Percentiles rank a stretch among this genome's conserved stretches.
These are phyloP conservation scores for Prochilodus magdalenae DNA, from an alignment of 2,113 vertebrate species.

Conservation along the genomic window DNA sequence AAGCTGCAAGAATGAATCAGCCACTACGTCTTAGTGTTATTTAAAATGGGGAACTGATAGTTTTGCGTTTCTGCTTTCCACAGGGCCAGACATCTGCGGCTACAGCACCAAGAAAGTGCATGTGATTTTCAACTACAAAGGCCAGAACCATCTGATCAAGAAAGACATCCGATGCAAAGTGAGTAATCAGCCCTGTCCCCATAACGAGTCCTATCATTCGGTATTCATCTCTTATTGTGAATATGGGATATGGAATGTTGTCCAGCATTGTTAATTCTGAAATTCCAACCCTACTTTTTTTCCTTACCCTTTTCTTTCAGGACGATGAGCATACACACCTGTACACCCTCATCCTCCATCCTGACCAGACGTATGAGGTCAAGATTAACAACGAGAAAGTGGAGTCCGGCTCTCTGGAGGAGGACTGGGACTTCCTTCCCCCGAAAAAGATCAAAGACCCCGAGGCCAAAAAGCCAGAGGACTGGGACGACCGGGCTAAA, in stretches of 20 bases:
- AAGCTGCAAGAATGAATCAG: too few relatives aligned
- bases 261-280: too few relatives aligned
- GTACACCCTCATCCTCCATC: slow-evolving; percentile 84
- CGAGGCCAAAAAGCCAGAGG: slow-evolving; percentile 73
- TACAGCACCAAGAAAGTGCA: slow-evolving; percentile 91
- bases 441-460: slow-evolving; percentile 79
- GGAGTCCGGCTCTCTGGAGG: slow-evolving; percentile 81
- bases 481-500: slow-evolving; percentile 76
- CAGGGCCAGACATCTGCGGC: slow-evolving; percentile 90
- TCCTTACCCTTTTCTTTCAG: slow-evolving; percentile 60
- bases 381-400: slow-evolving; percentile 82
- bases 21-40: not conserved
- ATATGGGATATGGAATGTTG: too few relatives aligned
- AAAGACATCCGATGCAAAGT: slow-evolving; percentile 89
- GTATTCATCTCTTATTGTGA: too few relatives aligned
- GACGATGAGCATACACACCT: slow-evolving; percentile 84
- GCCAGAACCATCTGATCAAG: slow-evolving; percentile 86
- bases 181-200: slow-evolving; percentile 20
- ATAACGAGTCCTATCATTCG: not conserved
- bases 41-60: not conserved
- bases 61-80: not conserved
- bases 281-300: too few relatives aligned
- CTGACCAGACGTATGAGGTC: slow-evolving; percentile 84
- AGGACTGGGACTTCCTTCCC: slow-evolving; percentile 85
- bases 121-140: slow-evolving; percentile 89